phyloP scores from a whole-genome alignment of 2,888 invertebrate genomes.

The Gasteruption jaculator region DNA sequence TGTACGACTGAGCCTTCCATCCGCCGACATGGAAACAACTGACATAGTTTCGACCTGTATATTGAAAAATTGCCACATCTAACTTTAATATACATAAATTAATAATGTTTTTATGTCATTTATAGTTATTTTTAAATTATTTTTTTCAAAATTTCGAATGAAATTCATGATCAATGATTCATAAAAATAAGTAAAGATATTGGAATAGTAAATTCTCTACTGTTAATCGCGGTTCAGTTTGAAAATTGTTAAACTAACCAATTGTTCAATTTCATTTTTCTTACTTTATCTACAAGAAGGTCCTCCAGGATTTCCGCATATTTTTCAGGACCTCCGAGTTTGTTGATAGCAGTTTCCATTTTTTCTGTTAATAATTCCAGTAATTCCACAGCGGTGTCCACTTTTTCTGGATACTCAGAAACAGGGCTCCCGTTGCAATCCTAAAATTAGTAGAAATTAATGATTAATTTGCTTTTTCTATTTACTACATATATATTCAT shows the following conservation, averaged over 20 bases:
- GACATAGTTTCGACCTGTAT: conserved; percentile 38
- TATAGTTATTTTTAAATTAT: too few relatives aligned
- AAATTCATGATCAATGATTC: not conserved
- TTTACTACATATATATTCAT: too few relatives aligned
- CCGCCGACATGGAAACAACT: conserved; percentile 28
- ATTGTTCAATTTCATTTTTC: conserved; percentile 1
- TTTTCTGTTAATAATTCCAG: conserved; percentile 51
- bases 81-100: too few relatives aligned
- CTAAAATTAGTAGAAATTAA: too few relatives aligned
- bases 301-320: conserved; percentile 41
- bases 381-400: conserved; percentile 52
- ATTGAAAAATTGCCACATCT: too few relatives aligned
- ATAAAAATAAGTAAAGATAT: not conserved
- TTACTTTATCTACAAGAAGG: conserved; percentile 34
- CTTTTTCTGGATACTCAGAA: conserved; percentile 54
- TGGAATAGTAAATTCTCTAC: too few relatives aligned
- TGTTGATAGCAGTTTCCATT: conserved; percentile 48
- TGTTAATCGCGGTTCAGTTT: too few relatives aligned
- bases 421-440: conserved; percentile 52
- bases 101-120: too few relatives aligned
- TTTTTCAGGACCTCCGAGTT: conserved; percentile 46
- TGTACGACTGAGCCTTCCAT: conserved; percentile 25
- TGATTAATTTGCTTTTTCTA: too few relatives aligned
- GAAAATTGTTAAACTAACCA: conserved; percentile 1
- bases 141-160: not conserved